Evolutionary conservation across 92 coral and sea anemone genomes (phyloP), one percentile per base, ranked within the genome.

Genomic region (Muricea muricata): DNA sequence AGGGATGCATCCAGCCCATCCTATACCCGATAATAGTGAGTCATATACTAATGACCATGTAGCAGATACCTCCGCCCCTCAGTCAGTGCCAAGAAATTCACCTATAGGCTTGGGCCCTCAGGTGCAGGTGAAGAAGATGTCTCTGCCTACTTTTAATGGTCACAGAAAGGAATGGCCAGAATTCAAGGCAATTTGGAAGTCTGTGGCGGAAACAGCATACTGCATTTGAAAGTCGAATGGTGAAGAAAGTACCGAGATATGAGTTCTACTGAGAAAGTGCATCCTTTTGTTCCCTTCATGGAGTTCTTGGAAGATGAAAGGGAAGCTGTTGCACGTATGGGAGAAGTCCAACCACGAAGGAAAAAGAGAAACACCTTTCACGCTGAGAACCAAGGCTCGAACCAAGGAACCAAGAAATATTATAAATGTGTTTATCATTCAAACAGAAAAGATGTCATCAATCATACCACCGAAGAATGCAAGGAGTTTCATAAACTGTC

Each of bases 401-500:
- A 14, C 33, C 75, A 65, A 0, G 29, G 21, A 1, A 26, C 37
- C 15, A 80, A 65, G 58, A 80, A 80, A 76, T 63, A 35, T 40
- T 42, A 61, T 63, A 80, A 80, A 32, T 61, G 76, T 65, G 85
- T 24, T 17, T 18, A 34, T 41, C 76, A 34, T n/a, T 11, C 85
- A 3, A 75, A 80, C 40, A 18, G 85, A 80, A 80, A 80, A 60
- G 76, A 63, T 35, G 42, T 40, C 39, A 54, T 79, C 52, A 70
- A 63, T 26, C 85, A 80, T 40, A 61, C 74, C 28, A 80, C 76
- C 9, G 61, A 24, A 37, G 57, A 80, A 70, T 61, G 76, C 42
- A 80, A 80, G 39, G 85, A 80, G 72, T 80, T 80, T 23, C 74
- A 80, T 54, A 80, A 80, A 70, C 29, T 65, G 26, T 1, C 85